These are phyloP conservation scores for Ctenodactylus gundi DNA, from an alignment of 2,113 vertebrate species.

Conservation along the genomic window DNA sequence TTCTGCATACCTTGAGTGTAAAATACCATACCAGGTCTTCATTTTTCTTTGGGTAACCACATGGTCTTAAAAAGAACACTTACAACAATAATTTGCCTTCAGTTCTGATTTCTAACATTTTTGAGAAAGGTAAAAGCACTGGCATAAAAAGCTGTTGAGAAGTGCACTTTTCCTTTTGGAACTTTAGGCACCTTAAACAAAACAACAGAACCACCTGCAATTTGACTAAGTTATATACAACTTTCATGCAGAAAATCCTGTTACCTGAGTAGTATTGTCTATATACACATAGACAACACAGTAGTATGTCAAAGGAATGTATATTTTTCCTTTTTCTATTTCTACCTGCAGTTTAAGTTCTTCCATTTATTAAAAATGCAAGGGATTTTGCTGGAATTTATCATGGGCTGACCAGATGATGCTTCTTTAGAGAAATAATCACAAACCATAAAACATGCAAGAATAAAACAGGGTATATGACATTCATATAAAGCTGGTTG, in stretches of 20 bases:
- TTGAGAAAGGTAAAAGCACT: not conserved
- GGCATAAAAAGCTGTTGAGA: not conserved
- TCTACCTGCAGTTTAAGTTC: not conserved
- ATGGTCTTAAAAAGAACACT: not conserved
- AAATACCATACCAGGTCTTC: not conserved
- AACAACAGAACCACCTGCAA: not conserved
- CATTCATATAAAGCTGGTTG: constrained; percentile 33
- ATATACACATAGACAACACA: not conserved
- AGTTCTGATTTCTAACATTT: not conserved
- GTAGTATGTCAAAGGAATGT: not conserved
- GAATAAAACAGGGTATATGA: constrained; percentile 41
- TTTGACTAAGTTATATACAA: not conserved
- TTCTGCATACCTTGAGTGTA: not conserved
- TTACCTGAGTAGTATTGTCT: not conserved
- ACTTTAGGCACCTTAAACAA: not conserved
- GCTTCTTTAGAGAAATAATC: constrained; percentile 48
- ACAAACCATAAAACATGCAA: constrained; percentile 64
- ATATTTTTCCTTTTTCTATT: not conserved
- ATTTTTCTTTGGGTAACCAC: not conserved
- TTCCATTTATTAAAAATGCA: constrained; percentile 5
- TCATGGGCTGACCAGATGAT: not conserved
- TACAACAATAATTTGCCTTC: not conserved
- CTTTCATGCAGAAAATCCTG: not conserved
- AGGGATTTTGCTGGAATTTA: constrained; percentile 43
- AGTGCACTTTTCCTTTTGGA: not conserved